Percentiles rank a stretch among this genome's conserved stretches.
Evolutionary conservation across 2,888 invertebrate genomes (phyloP).

Genomic region (Melinaea menophilus): DNA sequence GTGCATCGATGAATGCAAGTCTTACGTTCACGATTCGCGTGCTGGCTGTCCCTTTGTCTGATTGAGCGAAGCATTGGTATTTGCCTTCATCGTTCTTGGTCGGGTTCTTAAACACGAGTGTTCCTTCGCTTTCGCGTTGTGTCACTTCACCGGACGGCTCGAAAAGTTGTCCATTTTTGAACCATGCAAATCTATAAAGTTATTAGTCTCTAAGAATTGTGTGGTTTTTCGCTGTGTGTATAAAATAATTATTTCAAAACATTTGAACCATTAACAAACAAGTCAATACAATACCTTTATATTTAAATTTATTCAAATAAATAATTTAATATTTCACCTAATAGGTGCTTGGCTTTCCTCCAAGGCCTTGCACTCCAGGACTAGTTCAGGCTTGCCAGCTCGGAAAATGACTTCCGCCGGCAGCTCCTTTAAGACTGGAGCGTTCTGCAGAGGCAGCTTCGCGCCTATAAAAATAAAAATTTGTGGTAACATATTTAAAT

Average conservation of each 20-base stretch:
- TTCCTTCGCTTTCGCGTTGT: slow-evolving; percentile 47
- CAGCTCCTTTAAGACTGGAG: slow-evolving; percentile 46
- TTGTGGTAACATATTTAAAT: not conserved
- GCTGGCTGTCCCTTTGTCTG: slow-evolving; percentile 49
- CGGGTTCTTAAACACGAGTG: slow-evolving; percentile 51
- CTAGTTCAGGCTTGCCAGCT: slow-evolving; percentile 35
- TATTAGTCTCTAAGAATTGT: not conserved
- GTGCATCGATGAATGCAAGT: slow-evolving; percentile 43
- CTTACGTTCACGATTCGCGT: slow-evolving; percentile 46
- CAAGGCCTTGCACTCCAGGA: slow-evolving; percentile 47
- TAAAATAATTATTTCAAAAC: not conserved
- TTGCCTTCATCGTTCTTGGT: slow-evolving; percentile 48
- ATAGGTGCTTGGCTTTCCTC: slow-evolving; percentile 43
- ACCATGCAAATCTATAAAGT: slow-evolving; percentile 52
- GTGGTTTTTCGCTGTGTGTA: not conserved
- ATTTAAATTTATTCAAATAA: not conserved
- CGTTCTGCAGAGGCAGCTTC: slow-evolving; percentile 42
- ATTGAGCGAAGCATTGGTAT: slow-evolving; percentile 56
- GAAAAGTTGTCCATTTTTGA: slow-evolving; percentile 49
- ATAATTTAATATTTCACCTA: slow-evolving; percentile 37
- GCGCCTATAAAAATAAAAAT: slow-evolving; percentile 27
- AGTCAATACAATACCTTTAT: not conserved
- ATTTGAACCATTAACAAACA: not conserved
- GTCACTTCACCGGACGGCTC: slow-evolving; percentile 35
- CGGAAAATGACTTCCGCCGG: slow-evolving; percentile 48